Percentiles rank a stretch among this genome's conserved stretches.
Evolutionary conservation across 2,113 vertebrate species (phyloP).

Genomic region (Chlorodrepanis virens): DNA sequence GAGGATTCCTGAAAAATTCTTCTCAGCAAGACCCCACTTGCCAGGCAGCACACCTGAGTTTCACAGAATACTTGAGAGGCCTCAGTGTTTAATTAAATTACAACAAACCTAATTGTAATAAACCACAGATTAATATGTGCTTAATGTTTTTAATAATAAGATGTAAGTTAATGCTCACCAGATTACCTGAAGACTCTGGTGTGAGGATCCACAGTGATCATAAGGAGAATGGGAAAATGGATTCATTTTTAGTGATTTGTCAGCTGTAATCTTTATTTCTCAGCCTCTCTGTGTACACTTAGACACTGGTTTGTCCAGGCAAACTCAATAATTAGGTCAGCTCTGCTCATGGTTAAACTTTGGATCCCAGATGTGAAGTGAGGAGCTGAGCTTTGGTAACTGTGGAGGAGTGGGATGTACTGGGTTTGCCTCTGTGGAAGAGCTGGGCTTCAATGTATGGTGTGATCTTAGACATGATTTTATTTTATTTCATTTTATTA

Average conservation of each 20-base stretch:
- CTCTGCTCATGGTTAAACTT: neutral
- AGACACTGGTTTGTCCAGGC: neutral
- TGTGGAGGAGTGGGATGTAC: neutral
- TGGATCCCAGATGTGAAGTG: neutral
- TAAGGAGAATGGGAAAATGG: neutral
- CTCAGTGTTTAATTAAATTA: neutral
- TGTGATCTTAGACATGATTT: neutral
- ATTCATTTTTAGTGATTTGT: neutral
- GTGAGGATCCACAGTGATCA: neutral
- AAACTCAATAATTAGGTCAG: neutral
- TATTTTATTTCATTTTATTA: neutral
- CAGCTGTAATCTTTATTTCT: neutral
- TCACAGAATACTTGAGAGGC: neutral
- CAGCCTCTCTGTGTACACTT: neutral
- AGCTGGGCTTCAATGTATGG: accelerated
- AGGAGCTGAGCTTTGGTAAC: neutral
- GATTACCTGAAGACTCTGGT: neutral
- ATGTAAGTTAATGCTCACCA: neutral
- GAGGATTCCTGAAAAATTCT: neutral
- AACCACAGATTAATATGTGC: neutral
- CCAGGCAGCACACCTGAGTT: neutral
- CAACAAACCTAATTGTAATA: neutral
- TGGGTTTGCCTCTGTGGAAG: neutral
- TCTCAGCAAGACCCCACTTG: neutral
- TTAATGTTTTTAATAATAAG: neutral